phyloP scores from a whole-genome alignment of 2,797 vertebrate genomes.

The Enoplosus armatus region DNA sequence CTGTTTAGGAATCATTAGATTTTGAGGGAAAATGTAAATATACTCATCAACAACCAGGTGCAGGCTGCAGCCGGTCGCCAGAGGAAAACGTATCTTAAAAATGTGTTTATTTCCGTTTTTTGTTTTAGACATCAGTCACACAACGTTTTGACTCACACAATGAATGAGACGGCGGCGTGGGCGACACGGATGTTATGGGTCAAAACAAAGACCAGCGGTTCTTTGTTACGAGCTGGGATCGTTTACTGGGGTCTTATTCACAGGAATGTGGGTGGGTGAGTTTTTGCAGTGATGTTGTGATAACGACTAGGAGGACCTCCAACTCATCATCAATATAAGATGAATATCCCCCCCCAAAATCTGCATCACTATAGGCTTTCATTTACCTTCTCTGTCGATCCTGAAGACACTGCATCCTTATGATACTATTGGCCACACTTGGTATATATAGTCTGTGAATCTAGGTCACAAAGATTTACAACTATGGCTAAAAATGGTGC shows the following conservation, averaged over 20 bases:
- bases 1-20: constrained; percentile 5
- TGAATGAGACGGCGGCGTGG: constrained; percentile 1
- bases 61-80: constrained; percentile 2
- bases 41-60: constrained; percentile 8
- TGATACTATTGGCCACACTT: background rate
- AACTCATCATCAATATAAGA: background rate
- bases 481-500: constrained; percentile 44
- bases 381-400: background rate
- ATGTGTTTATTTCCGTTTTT: constrained; percentile 15
- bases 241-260: background rate
- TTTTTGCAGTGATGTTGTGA: background rate
- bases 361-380: background rate
- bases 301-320: background rate
- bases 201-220: background rate
- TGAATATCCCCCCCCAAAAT: background rate
- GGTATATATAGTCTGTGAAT: constrained; percentile 20
- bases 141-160: constrained; percentile 18
- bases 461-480: constrained; percentile 65
- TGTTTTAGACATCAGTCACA: constrained; percentile 10
- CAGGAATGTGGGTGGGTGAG: constrained; percentile 19
- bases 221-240: background rate
- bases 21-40: constrained; percentile 25
- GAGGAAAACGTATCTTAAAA: constrained; percentile 16
- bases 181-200: background rate
- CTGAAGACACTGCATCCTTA: background rate